Base-by-base conservation (phyloP, 2,113 vertebrate species). In the Prolemur simus region DNA sequence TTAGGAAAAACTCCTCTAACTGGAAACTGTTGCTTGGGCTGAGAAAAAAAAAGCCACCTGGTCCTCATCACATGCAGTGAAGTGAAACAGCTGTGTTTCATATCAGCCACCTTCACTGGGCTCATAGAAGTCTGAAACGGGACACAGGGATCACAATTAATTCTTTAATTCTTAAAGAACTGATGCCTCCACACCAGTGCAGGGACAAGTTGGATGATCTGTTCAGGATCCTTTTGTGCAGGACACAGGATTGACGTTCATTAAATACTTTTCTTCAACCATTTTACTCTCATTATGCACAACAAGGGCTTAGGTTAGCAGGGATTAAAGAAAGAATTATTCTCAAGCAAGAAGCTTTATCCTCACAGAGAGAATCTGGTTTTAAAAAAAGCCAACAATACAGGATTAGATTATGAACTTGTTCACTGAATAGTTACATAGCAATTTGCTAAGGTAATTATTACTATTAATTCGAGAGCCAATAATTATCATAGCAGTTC, bases 371-470 rank as follows among this genome's bases (percentile, higher is more conserved):
- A 95, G 68, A 97, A 97, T 92, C 92, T 80, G 80, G 78, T 82
- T 96, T 54, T 37, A 10, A 69, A 80, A 78, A 84, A 56, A 27
- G 54, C 54, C 42, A 93, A 95, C 95, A 97, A 91, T 94, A 88
- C 96, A 96, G 97, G 97, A 97, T 97, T 98, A 97, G 96, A 97
- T 96, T 97, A 97, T 97, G 95, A 97, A 96, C 94, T 96, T 98
- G 94, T 96, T 98, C 97, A 97, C 60, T 98, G 97, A 97, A 97
- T 96, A 96, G 96, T 98, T 95, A 96, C 96, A 96, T 86, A 93
- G 96, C 96, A 98, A 97, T 97, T 97, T 97, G 95, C 96, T 95
- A 92, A 85, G 71, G 94, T 98, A 97, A 98, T 98, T 98, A 97
- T 97, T 96, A 97, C 95, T 71, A 96, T 97, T 97, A 97, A 97